Evolutionary conservation across 2,888 invertebrate species (phyloP).

Genomic region (Tenthredo notha): DNA sequence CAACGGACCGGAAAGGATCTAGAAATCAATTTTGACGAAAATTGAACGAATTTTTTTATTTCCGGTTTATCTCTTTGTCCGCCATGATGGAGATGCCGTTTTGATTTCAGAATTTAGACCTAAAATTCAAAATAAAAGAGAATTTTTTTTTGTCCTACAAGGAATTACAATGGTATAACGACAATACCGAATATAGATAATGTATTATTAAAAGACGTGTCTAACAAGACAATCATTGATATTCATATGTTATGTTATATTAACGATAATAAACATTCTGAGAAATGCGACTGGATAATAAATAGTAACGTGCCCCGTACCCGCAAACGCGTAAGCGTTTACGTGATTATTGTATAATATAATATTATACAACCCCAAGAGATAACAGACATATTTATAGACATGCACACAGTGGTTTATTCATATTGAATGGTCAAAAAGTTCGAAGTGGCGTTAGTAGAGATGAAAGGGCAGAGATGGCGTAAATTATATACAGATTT

Average conservation of each 20-base stretch:
- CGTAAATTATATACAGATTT: neutral
- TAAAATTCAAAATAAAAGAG: neutral
- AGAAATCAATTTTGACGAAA: neutral
- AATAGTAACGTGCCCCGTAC: neutral
- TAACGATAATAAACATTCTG: neutral
- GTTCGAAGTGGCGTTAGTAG: neutral
- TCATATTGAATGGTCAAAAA: neutral
- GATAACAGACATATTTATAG: neutral
- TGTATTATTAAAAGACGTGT: neutral
- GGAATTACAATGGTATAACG: neutral
- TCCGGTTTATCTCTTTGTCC: neutral
- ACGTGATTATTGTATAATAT: neutral
- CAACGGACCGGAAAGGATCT: neutral
- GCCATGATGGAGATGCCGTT: neutral
- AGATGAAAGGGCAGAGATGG: neutral
- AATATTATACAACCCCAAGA: neutral
- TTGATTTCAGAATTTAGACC: neutral
- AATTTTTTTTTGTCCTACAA: neutral
- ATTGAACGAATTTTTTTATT: neutral
- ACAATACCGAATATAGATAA: neutral
- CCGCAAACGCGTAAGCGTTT: neutral
- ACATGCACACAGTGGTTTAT: neutral
- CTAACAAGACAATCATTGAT: neutral
- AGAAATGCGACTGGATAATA: neutral
- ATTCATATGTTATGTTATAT: neutral